These are phyloP conservation scores for Alloplasta piceator DNA, from an alignment of 2,888 invertebrate genomes.

Conservation along the genomic window DNA sequence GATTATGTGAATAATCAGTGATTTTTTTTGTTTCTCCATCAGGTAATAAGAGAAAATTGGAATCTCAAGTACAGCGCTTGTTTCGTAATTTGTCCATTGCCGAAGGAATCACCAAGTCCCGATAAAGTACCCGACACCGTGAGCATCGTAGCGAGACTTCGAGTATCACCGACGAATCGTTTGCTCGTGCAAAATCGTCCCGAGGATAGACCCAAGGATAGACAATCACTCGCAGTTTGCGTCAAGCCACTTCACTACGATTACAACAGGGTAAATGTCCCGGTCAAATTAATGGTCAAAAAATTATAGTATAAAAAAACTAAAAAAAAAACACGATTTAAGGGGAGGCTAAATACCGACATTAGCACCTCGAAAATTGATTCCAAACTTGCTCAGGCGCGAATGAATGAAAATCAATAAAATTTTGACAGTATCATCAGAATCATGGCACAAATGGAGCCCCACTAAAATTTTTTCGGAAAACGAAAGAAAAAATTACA, in stretches of 20 bases:
- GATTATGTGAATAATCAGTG: not conserved
- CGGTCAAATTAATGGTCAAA: not conserved
- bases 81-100: conserved; percentile 92
- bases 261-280: conserved; percentile 88
- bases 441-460: too few relatives aligned
- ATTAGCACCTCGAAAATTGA: too few relatives aligned
- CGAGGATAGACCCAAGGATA: conserved; percentile 84
- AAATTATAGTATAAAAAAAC: not conserved
- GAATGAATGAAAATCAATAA: too few relatives aligned
- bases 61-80: conserved; percentile 96
- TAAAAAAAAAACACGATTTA: too few relatives aligned
- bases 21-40: conserved; percentile 42
- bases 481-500: too few relatives aligned
- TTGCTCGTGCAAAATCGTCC: conserved; percentile 86
- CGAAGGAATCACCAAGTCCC: conserved; percentile 86
- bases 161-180: conserved; percentile 87
- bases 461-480: too few relatives aligned
- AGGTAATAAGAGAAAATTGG: conserved; percentile 97
- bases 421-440: too few relatives aligned
- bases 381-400: too few relatives aligned
- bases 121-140: conserved; percentile 88
- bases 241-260: conserved; percentile 96
- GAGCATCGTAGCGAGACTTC: conserved; percentile 87
- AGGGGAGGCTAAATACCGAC: too few relatives aligned
- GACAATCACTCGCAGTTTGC: conserved; percentile 90